Evolutionary conservation across 1,140 invertebrate genomes (phyloP).

Genomic region (Bicyclus anynana): DNA sequence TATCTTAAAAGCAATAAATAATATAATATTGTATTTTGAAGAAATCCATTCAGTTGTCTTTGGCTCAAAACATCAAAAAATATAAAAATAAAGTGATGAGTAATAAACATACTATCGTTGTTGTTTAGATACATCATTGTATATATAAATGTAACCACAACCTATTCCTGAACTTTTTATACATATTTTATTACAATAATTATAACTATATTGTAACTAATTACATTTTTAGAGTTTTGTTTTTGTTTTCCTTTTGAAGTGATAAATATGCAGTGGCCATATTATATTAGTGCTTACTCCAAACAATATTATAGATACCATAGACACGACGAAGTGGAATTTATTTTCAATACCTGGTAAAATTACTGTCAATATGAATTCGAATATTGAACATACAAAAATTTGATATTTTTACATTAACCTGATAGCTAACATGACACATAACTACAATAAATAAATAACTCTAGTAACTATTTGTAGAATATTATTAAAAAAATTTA

Average conservation of each 20-base stretch:
- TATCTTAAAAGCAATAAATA: no score
- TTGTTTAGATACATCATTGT: no score
- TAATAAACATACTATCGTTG: no score
- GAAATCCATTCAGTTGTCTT: no score
- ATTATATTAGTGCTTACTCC: conserved; percentile 4
- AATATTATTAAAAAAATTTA: conserved; percentile 54
- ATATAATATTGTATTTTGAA: no score
- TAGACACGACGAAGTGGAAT: not conserved
- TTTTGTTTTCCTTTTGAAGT: conserved; percentile 19
- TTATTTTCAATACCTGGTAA: not conserved
- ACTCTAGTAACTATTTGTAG: conserved; percentile 54
- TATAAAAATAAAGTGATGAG: no score
- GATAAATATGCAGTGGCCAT: conserved; percentile 24
- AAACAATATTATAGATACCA: not conserved
- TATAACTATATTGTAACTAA: not conserved
- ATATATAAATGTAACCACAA: no score
- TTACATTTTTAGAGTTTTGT: not conserved
- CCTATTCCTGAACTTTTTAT: not conserved
- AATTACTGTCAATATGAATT: not conserved
- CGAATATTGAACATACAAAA: not conserved
- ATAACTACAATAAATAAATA: conserved; percentile 33
- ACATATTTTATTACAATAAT: not conserved
- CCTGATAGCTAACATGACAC: conserved; percentile 21
- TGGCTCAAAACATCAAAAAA: no score
- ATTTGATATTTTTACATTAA: conserved; percentile 10